Conservation (phyloP, 2,888 invertebrate species). For the Parochlus steinenii region DNA sequence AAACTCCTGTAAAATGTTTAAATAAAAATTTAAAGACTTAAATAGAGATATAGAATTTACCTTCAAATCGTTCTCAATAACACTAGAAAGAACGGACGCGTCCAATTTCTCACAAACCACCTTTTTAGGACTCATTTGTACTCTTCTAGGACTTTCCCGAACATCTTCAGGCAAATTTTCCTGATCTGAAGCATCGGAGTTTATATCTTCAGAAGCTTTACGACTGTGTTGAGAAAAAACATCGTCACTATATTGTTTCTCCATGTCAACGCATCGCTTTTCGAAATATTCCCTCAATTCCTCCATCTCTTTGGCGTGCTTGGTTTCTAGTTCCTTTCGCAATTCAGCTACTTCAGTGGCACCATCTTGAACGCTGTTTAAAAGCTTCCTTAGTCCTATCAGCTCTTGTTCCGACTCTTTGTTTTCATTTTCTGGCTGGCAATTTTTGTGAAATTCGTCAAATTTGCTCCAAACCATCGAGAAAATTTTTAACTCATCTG, state of each 20-base stretch:
- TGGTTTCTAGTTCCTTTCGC: constrained; percentile 40
- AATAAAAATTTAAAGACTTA: background rate
- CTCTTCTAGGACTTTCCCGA: constrained; percentile 12
- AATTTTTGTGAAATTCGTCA: constrained; percentile 17
- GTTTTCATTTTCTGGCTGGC: constrained; percentile 38
- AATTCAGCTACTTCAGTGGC: constrained; percentile 38
- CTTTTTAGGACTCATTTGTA: constrained; percentile 22
- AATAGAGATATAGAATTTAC: background rate
- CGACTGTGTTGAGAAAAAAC: constrained; percentile 48
- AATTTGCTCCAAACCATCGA: constrained; percentile 18
- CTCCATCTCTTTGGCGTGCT: constrained; percentile 62
- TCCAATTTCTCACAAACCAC: constrained; percentile 24
- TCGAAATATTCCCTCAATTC: constrained; percentile 65
- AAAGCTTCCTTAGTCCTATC: constrained; percentile 33
- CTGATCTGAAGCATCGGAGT: constrained; percentile 25
- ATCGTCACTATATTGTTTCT: constrained; percentile 59
- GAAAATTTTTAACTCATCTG: constrained; percentile 13
- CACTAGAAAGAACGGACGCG: constrained; percentile 14
- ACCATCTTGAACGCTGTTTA: constrained; percentile 39
- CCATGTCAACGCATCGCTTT: constrained; percentile 60
- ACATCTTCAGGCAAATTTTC: constrained; percentile 23
- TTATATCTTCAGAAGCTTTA: constrained; percentile 33
- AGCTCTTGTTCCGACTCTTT: constrained; percentile 35
- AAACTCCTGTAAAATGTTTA: constrained; percentile 17
- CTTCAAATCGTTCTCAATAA: background rate